phyloP scores from a whole-genome alignment of 1,140 invertebrate species.

The Dreissena rostriformis region DNA sequence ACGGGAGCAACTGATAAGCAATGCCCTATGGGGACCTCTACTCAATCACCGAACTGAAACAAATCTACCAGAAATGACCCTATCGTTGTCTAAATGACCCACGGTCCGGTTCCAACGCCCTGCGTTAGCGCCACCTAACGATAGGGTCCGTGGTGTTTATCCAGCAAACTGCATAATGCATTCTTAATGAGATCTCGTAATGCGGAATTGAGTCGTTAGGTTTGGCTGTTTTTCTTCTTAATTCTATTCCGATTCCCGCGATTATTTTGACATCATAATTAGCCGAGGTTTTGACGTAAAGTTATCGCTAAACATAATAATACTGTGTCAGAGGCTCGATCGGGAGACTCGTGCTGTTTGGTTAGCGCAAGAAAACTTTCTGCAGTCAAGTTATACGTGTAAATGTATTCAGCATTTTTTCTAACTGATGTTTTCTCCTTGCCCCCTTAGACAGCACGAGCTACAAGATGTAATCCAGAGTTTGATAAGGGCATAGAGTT shows the following conservation, averaged over 20 bases:
- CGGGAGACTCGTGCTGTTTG: no score
- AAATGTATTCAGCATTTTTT: no score
- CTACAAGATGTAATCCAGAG: constrained; percentile 14
- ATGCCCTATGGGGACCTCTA: constrained; percentile 12
- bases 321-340: background rate
- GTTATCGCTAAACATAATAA: constrained; percentile 26
- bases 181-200: constrained; percentile 25
- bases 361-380: no score
- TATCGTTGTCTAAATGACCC: constrained; percentile 46
- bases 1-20: background rate
- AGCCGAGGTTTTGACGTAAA: constrained; percentile 22
- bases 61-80: constrained; percentile 12
- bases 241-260: background rate
- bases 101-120: constrained; percentile 11
- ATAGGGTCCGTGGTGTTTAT: constrained; percentile 21
- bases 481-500: constrained; percentile 20
- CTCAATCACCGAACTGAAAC: constrained; percentile 13
- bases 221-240: background rate
- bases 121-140: constrained; percentile 22
- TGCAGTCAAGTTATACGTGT: no score
- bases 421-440: no score
- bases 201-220: background rate
- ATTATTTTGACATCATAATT: constrained; percentile 56
- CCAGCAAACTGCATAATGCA: constrained; percentile 9
- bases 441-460: no score